These are phyloP conservation scores for Pristionchus fissidentatus DNA, from an alignment of 2,888 invertebrate genomes.

Conservation along the genomic window DNA sequence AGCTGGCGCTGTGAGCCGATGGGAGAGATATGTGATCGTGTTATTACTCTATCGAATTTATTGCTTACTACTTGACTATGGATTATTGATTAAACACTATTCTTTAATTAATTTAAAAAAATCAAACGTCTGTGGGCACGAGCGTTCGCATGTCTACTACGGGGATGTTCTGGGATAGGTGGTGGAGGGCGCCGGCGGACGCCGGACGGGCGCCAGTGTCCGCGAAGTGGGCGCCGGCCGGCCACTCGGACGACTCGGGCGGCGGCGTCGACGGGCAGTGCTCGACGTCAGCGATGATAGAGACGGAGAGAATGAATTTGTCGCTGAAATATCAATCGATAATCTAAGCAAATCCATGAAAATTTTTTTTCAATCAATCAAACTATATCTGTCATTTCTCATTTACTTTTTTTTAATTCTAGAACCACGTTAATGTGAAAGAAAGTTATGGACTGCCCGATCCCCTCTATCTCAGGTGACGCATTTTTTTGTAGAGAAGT, in stretches of 20 bases:
- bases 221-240: neutral
- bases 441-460: no score
- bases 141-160: conserved; percentile 39
- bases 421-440: neutral
- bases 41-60: neutral
- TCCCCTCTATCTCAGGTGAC: no score
- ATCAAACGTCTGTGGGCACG: conserved; percentile 40
- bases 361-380: neutral
- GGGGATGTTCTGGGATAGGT: conserved; percentile 18
- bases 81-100: neutral
- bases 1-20: no score
- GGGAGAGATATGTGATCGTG: neutral
- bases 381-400: neutral
- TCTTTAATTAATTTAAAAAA: neutral
- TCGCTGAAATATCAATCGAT: conserved; percentile 79
- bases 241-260: conserved; percentile 62
- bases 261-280: conserved; percentile 75
- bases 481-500: no score
- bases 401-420: neutral
- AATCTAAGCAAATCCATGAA: neutral
- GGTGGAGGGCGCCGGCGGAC: neutral
- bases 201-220: neutral
- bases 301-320: conserved; percentile 84
- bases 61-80: neutral
- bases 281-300: conserved; percentile 76